Evolutionary conservation across 2,888 invertebrate species (phyloP).

Genomic region (Anaspis maculata): DNA sequence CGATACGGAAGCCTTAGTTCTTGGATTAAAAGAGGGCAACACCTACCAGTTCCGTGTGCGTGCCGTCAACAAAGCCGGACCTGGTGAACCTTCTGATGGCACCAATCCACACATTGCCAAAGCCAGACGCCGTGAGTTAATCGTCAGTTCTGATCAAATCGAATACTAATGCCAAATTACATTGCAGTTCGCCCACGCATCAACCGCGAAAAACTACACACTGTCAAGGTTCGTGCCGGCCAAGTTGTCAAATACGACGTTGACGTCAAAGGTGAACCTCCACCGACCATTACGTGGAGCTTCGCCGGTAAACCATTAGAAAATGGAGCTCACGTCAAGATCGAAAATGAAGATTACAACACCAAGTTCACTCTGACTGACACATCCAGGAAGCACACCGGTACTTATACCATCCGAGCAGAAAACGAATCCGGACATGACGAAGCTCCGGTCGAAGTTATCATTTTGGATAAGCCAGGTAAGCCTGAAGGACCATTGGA

Average conservation of each 20-base stretch:
- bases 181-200: conserved; percentile 85
- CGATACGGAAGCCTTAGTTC: conserved; percentile 72
- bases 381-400: conserved; percentile 77
- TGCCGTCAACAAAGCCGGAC: conserved; percentile 92
- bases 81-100: conserved; percentile 83
- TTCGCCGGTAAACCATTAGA: conserved; percentile 61
- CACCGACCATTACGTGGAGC: conserved; percentile 82
- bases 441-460: conserved; percentile 88
- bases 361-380: conserved; percentile 77
- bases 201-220: conserved; percentile 87
- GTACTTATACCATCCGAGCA: conserved; percentile 83
- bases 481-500: conserved; percentile 90
- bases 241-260: conserved; percentile 86
- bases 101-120: conserved; percentile 83
- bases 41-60: conserved; percentile 93
- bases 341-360: conserved; percentile 87
- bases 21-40: conserved; percentile 81
- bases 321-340: conserved; percentile 58
- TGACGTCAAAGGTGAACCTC: conserved; percentile 93
- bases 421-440: conserved; percentile 91
- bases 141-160: conserved; percentile 2
- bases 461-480: conserved; percentile 73
- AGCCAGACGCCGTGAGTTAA: conserved; percentile 70
- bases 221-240: conserved; percentile 83
- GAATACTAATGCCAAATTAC: neutral